Conservation (phyloP, 2,113 vertebrate genomes). For the Clarias gariepinus region DNA sequence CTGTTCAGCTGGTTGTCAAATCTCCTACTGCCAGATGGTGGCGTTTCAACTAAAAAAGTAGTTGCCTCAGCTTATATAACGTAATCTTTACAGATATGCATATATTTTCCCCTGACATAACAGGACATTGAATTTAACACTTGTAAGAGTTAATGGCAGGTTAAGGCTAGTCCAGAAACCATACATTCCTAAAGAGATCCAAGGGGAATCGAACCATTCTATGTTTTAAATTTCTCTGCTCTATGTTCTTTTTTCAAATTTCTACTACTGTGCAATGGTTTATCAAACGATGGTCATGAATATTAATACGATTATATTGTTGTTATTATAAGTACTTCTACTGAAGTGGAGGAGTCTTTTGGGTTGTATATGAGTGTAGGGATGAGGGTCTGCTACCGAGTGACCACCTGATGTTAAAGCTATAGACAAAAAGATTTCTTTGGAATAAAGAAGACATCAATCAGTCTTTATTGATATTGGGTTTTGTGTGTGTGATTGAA, state of each 20-base stretch:
- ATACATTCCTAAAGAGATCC: conserved; percentile 40
- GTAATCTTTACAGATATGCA: not conserved
- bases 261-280: conserved; percentile 76
- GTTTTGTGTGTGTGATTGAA: conserved; percentile 40
- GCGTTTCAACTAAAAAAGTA: not conserved
- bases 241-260: conserved; percentile 71
- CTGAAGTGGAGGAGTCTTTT: conserved; percentile 62
- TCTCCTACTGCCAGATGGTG: not conserved
- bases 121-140: conserved; percentile 36
- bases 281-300: conserved; percentile 68
- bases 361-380: conserved; percentile 55
- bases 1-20: not conserved
- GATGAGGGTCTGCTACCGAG: conserved; percentile 57
- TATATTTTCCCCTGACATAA: conserved; percentile 9
- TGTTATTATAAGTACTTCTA: conserved; percentile 67
- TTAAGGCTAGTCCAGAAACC: not conserved
- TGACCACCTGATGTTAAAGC: conserved; percentile 67
- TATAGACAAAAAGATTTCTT: conserved; percentile 67
- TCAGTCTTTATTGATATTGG: conserved; percentile 44
- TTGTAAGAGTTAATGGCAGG: conserved; percentile 9
- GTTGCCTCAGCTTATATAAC: not conserved
- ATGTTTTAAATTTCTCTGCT: conserved; percentile 61
- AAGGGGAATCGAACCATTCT: conserved; percentile 43
- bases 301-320: conserved; percentile 71
- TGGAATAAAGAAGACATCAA: conserved; percentile 70